phyloP scores from a whole-genome alignment of 2,797 vertebrate species.

The Acanthis flammea region DNA sequence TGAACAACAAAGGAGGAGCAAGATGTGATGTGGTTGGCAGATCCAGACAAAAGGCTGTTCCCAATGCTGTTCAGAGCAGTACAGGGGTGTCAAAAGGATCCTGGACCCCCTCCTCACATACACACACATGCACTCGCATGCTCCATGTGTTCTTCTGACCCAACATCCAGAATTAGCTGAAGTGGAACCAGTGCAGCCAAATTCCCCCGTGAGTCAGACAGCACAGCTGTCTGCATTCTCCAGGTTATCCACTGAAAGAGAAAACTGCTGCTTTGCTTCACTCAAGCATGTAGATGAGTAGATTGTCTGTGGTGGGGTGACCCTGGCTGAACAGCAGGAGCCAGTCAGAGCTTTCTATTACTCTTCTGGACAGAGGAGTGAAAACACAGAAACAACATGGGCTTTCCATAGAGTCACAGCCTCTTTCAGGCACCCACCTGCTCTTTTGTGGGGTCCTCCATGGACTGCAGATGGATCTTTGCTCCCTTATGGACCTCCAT shows the following conservation, averaged over 20 bases:
- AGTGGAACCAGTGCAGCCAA: background rate
- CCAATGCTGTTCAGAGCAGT: background rate
- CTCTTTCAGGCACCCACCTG: background rate
- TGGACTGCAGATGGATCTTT: background rate
- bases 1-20: background rate
- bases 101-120: background rate
- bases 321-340: background rate
- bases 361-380: background rate
- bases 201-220: background rate
- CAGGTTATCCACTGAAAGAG: background rate
- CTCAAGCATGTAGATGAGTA: background rate
- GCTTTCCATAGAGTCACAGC: background rate
- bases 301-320: background rate
- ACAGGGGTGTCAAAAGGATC: background rate
- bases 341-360: background rate
- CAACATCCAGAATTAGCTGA: background rate
- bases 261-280: background rate
- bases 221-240: background rate
- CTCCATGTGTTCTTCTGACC: background rate
- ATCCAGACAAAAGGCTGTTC: fast-evolving
- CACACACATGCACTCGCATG: fast-evolving
- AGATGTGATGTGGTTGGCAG: background rate
- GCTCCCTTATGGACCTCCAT: background rate
- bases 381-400: background rate
- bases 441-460: background rate